Conservation (phyloP, 2,113 vertebrate genomes). For the Rattus rattus region DNA sequence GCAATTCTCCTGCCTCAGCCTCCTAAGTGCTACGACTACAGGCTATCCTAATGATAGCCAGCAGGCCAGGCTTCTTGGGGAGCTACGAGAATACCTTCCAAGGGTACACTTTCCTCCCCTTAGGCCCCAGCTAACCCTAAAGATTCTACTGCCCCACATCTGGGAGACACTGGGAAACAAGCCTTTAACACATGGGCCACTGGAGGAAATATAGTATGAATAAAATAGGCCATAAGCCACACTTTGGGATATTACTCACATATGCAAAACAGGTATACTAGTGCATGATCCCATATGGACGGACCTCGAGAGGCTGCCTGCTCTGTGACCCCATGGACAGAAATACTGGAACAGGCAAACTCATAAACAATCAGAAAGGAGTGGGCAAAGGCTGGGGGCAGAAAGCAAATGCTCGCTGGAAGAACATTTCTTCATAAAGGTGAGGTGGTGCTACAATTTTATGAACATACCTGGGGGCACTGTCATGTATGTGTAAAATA, state of each 20-base stretch:
- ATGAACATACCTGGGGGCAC: background rate
- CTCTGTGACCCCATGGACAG: background rate
- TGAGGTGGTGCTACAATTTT: background rate
- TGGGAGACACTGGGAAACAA: background rate
- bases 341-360: background rate
- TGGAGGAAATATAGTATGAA: background rate
- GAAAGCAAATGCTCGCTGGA: background rate
- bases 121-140: background rate
- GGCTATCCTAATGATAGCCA: background rate
- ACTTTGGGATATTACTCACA: background rate
- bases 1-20: background rate
- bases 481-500: background rate
- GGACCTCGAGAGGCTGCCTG: background rate
- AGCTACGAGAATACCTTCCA: background rate
- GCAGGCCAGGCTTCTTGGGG: background rate
- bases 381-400: background rate
- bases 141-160: background rate
- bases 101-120: background rate
- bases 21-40: background rate
- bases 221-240: background rate
- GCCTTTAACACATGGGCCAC: background rate
- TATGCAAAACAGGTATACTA: background rate
- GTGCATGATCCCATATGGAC: background rate
- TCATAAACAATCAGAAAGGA: background rate
- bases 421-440: background rate